phyloP scores from a whole-genome alignment of 2,113 vertebrate species.

The Eira barbara region DNA sequence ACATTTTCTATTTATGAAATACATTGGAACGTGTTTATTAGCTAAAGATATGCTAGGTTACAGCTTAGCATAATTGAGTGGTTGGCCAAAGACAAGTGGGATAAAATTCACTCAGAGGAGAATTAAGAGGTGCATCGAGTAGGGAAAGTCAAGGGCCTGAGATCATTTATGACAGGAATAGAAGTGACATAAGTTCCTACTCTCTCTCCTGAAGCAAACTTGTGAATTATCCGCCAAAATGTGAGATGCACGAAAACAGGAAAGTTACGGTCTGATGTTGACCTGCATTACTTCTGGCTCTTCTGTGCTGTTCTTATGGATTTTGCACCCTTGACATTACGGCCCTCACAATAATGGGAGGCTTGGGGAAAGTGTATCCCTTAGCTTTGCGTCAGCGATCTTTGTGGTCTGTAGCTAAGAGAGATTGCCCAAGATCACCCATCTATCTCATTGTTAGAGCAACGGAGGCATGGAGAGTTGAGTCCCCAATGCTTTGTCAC shows the following conservation, averaged over 20 bases:
- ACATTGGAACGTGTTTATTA: background rate
- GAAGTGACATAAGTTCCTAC: background rate
- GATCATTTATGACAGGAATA: background rate
- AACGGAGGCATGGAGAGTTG: background rate
- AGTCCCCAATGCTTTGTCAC: fast-evolving
- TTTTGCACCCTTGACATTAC: background rate
- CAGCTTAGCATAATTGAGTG: background rate
- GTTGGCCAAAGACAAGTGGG: background rate
- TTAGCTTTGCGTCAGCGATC: background rate
- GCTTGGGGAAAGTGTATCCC: background rate
- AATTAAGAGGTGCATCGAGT: background rate
- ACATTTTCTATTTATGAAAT: background rate
- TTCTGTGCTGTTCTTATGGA: background rate
- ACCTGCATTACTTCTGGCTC: background rate
- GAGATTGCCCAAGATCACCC: background rate
- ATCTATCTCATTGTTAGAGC: background rate
- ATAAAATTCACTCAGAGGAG: background rate
- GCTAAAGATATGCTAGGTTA: background rate
- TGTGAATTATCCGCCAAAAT: background rate
- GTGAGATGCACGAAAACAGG: background rate
- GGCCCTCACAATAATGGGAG: background rate
- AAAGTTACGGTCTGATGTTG: fast-evolving
- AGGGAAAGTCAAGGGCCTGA: background rate
- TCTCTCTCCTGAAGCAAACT: background rate
- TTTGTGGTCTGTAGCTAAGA: background rate